Evolutionary conservation across 2,113 vertebrate genomes (phyloP), one percentile per base, ranked within the genome.

Genomic region (Spheniscus mendiculus): DNA sequence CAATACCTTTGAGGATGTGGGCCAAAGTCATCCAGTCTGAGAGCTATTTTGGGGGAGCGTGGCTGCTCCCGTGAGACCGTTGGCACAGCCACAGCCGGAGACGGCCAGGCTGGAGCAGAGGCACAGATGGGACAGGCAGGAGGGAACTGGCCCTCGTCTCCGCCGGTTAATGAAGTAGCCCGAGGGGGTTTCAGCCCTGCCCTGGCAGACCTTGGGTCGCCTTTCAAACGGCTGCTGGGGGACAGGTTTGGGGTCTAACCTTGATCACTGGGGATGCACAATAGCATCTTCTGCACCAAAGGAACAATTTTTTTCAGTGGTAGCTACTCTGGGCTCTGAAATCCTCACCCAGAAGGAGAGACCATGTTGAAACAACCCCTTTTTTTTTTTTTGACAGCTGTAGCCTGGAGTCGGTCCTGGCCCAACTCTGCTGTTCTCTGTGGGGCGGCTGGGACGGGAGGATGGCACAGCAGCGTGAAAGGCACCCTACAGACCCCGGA

Each of bases 1-100:
- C 91, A 8, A 12, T 20, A 96, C 93, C 96, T 94, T 96, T 94
- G 87, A 97, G 97, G 95, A 97, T 95, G 95, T 97, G 97, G 96
- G 97, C 93, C 96, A 97, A 97, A 96, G 97, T 97, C 97, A 95
- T 49, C 14, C 72, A 71, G 91, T n/a, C 89, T 84, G 94, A 16
- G 87, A 96, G 91, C 91, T 96, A 97, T 97, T 97, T 50, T 36
- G 6, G 94, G 96, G 93, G 66, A 83, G 44, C 0, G 47, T 7
- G 45, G 80, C 74, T 62, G 83, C 63, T 94, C 95, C 93, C 42
- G 7, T 3, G 93, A 44, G 95, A 34, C 36, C 18, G 1, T 15
- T 18, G 10, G 34, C 89, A 67, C 81, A 15, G 94, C 59, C 87
- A 78, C 58, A 16, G 95, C 13, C 42, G 21, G 63, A 52, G 93